These are phyloP conservation scores for Cecropterus lyciades DNA, from an alignment of 1,140 invertebrate species.

Conservation along the genomic window DNA sequence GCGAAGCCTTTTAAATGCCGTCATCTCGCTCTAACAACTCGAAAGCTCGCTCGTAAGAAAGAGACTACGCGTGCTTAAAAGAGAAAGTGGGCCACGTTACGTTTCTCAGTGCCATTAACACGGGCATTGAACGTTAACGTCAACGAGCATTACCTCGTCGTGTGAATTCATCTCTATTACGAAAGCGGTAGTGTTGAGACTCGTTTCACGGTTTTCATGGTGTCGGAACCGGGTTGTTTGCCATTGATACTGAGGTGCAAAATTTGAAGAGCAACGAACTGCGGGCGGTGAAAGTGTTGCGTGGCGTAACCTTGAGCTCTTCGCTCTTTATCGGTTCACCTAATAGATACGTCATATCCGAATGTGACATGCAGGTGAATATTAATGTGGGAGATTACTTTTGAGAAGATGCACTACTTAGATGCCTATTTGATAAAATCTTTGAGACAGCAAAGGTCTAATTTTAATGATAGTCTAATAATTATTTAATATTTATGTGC, in stretches of 20 bases:
- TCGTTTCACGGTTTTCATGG: constrained; percentile 42
- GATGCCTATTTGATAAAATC: background rate
- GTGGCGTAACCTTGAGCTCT: constrained; percentile 77
- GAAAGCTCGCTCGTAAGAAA: constrained; percentile 53
- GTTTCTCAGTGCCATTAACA: constrained; percentile 81
- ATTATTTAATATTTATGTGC: no score
- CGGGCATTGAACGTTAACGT: constrained; percentile 80
- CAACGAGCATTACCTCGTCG: constrained; percentile 59
- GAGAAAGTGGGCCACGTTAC: constrained; percentile 83
- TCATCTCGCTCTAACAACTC: constrained; percentile 65
- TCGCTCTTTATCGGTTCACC: constrained; percentile 59
- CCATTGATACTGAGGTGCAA: constrained; percentile 71
- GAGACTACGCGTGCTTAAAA: constrained; percentile 79
- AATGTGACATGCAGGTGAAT: constrained; percentile 49
- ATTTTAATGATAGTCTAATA: no score
- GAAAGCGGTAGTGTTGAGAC: constrained; percentile 46
- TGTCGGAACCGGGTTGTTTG: constrained; percentile 49
- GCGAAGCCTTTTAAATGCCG: constrained; percentile 59
- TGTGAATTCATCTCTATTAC: constrained; percentile 51
- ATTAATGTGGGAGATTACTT: constrained; percentile 19
- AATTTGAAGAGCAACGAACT: constrained; percentile 81
- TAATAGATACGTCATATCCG: constrained; percentile 66
- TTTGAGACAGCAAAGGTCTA: no score
- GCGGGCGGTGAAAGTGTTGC: constrained; percentile 73
- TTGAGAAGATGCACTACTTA: background rate